These are phyloP conservation scores for Eilema griseolum DNA, from an alignment of 2,888 invertebrate species.

Conservation along the genomic window DNA sequence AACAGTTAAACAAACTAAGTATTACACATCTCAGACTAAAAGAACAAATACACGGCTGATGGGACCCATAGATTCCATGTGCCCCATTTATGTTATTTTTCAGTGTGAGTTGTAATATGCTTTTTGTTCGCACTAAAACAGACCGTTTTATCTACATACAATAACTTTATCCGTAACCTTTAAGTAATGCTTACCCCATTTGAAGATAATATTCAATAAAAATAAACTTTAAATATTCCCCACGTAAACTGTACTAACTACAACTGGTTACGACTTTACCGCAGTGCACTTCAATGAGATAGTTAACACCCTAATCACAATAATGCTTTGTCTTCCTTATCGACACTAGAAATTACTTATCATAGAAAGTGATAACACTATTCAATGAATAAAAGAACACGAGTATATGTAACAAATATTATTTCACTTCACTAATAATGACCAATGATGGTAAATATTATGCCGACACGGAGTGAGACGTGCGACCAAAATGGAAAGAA, in stretches of 20 bases:
- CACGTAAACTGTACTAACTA: not conserved
- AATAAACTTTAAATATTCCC: not conserved
- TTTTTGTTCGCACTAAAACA: not conserved
- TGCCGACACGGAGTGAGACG: slow-evolving; percentile 1
- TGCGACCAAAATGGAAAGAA: slow-evolving; percentile 28
- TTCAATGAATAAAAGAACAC: not conserved
- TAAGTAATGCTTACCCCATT: slow-evolving; percentile 9
- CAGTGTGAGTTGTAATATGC: not conserved
- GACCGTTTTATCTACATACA: not conserved
- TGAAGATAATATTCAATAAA: not conserved
- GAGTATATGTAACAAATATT: not conserved
- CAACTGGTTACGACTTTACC: not conserved
- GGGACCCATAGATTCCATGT: too few relatives aligned
- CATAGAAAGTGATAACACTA: not conserved
- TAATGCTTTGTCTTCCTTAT: not conserved
- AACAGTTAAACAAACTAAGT: not conserved
- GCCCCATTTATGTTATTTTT: too few relatives aligned
- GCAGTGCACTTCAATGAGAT: not conserved
- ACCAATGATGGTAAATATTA: not conserved
- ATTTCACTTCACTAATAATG: not conserved
- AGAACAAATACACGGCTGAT: too few relatives aligned
- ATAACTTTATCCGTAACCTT: not conserved
- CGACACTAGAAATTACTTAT: not conserved
- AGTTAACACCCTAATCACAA: not conserved
- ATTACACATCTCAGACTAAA: too few relatives aligned